Percentiles rank a stretch among this genome's conserved stretches.
Evolutionary conservation across 2,888 invertebrate genomes (phyloP).

Genomic region (Harpalus rufipes): DNA sequence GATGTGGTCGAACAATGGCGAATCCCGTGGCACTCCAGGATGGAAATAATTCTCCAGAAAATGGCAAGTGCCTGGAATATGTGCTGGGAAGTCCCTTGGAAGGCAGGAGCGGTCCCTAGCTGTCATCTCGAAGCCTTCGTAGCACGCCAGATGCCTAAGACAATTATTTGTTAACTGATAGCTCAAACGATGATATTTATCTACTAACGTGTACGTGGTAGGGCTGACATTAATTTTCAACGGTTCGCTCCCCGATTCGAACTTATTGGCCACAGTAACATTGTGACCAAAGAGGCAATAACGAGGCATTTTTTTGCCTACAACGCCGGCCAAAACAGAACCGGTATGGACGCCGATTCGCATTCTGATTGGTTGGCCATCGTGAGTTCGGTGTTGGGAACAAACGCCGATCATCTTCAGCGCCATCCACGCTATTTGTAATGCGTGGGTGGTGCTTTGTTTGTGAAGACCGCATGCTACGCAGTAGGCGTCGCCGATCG

Average conservation of each 20-base stretch:
- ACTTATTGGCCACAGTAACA: conserved; percentile 96
- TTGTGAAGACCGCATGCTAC: conserved; percentile 96
- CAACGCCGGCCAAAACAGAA: conserved; percentile 95
- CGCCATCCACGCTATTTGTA: conserved; percentile 98
- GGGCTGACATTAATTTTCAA: conserved; percentile 95
- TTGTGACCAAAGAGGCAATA: conserved; percentile 98
- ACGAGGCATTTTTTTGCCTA: conserved; percentile 95
- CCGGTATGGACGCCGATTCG: conserved; percentile 96
- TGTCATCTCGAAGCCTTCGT: conserved; percentile 88
- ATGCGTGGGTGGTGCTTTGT: conserved; percentile 91
- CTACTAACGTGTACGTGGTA: conserved; percentile 92
- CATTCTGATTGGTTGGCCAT: conserved; percentile 96
- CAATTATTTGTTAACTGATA: conserved; percentile 17
- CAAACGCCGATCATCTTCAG: conserved; percentile 96
- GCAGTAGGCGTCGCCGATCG: conserved; percentile 97
- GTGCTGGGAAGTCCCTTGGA: conserved; percentile 90
- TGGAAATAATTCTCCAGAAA: conserved; percentile 90
- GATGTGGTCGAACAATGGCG: conserved; percentile 84
- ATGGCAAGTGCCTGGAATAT: conserved; percentile 90
- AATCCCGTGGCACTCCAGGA: conserved; percentile 81
- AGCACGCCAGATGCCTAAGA: conserved; percentile 86
- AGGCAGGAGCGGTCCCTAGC: conserved; percentile 87
- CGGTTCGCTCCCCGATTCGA: conserved; percentile 95
- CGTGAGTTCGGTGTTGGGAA: conserved; percentile 91
- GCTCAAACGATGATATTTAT: no score